Conservation (phyloP, 2,113 vertebrate genomes). For the Oenanthe melanoleuca region DNA sequence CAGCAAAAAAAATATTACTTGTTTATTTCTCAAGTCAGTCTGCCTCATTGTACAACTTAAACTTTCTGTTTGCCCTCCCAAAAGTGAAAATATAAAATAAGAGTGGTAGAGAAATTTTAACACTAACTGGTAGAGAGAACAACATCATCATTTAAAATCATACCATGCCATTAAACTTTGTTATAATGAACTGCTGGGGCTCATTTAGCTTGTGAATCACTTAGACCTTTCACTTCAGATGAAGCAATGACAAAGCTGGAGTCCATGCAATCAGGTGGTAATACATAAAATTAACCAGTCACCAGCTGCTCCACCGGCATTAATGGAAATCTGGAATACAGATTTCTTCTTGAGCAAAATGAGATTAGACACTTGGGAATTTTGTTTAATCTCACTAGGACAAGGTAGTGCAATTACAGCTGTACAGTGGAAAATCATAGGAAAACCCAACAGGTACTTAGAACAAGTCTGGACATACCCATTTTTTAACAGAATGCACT, state of each 20-base stretch:
- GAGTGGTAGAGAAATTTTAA: not conserved
- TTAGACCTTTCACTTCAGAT: constrained; percentile 38
- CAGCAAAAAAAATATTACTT: not conserved
- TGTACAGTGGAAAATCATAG: not conserved
- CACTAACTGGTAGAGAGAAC: not conserved
- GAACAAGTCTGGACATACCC: not conserved
- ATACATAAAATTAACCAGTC: constrained; percentile 55
- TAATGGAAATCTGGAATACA: constrained; percentile 18
- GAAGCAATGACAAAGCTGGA: constrained; percentile 44
- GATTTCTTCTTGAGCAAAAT: constrained; percentile 35
- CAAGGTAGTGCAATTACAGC: constrained; percentile 14
- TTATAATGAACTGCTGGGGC: constrained; percentile 42
- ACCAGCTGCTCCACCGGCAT: constrained; percentile 60
- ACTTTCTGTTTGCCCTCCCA: not conserved
- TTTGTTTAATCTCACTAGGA: constrained; percentile 44
- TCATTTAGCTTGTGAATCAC: constrained; percentile 53
- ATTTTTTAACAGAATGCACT: not conserved
- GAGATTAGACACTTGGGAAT: constrained; percentile 42
- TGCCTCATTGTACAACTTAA: not conserved
- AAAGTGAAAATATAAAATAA: not conserved
- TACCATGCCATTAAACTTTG: not conserved
- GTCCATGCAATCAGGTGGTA: constrained; percentile 42
- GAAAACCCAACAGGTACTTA: constrained; percentile 9
- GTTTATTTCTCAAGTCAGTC: not conserved
- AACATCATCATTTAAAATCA: constrained; percentile 42